These are phyloP conservation scores for Aptenodytes patagonicus DNA, from an alignment of 2,113 vertebrate genomes.

Conservation along the genomic window DNA sequence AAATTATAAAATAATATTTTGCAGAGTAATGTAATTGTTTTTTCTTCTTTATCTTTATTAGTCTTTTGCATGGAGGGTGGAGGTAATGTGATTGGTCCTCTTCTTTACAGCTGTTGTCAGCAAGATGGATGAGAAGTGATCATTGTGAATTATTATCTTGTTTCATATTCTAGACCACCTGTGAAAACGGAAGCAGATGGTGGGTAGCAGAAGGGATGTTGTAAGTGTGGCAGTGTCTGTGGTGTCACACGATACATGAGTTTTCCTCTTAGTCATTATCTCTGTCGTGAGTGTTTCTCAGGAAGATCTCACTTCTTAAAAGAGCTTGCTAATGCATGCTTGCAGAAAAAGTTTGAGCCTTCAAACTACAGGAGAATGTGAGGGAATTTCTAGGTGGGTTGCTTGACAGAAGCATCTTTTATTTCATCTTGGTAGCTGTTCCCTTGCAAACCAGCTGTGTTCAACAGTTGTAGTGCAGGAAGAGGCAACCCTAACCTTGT, in stretches of 20 bases:
- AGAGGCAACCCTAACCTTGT: background rate
- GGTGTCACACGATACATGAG: background rate
- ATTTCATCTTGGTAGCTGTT: background rate
- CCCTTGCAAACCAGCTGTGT: background rate
- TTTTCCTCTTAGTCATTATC: background rate
- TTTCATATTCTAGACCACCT: background rate
- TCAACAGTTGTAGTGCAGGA: background rate
- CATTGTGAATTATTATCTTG: background rate
- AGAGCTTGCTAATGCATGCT: background rate
- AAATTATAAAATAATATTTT: background rate
- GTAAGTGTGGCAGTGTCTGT: background rate
- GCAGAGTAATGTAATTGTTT: background rate
- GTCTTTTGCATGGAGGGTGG: background rate
- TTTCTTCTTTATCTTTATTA: background rate
- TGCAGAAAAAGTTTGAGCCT: background rate
- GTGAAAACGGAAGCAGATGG: slow-evolving; percentile 1
- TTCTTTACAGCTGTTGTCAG: background rate
- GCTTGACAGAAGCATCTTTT: background rate
- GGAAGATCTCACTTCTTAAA: background rate
- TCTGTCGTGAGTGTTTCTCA: background rate
- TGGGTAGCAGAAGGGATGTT: background rate
- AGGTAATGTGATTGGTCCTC: background rate
- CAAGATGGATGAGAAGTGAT: background rate
- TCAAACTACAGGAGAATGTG: background rate
- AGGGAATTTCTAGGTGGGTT: background rate